Percentiles rank a stretch among this genome's conserved stretches.
Evolutionary conservation across 2,888 invertebrate genomes (phyloP).

Genomic region (Sericinus montela): DNA sequence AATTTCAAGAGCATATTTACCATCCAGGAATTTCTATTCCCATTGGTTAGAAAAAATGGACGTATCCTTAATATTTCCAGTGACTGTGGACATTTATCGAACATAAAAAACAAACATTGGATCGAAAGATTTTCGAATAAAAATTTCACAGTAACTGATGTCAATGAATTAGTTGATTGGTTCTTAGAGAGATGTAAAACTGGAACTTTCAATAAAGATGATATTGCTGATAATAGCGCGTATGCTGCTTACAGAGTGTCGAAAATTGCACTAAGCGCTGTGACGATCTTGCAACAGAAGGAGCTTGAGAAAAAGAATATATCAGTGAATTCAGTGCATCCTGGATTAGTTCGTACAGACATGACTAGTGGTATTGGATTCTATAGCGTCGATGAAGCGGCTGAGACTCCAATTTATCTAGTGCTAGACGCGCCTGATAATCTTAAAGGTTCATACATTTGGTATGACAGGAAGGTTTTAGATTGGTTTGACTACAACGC

Average conservation of each 20-base stretch:
- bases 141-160: slow-evolving; percentile 42
- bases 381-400: slow-evolving; percentile 75
- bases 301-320: slow-evolving; percentile 79
- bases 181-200: slow-evolving; percentile 73
- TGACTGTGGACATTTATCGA: slow-evolving; percentile 80
- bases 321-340: slow-evolving; percentile 81
- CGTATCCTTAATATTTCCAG: slow-evolving; percentile 87
- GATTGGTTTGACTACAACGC: slow-evolving; percentile 73
- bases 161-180: slow-evolving; percentile 79
- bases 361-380: slow-evolving; percentile 83
- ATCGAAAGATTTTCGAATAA: slow-evolving; percentile 42
- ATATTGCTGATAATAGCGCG: slow-evolving; percentile 71
- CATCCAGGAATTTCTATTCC: slow-evolving; percentile 83
- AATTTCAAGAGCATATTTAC: slow-evolving; percentile 81
- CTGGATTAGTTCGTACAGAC: slow-evolving; percentile 88
- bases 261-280: slow-evolving; percentile 85
- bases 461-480: slow-evolving; percentile 74
- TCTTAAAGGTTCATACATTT: slow-evolving; percentile 82
- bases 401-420: slow-evolving; percentile 74
- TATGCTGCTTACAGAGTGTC: slow-evolving; percentile 82
- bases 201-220: slow-evolving; percentile 42
- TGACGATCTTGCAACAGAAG: slow-evolving; percentile 83
- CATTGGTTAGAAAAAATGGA: slow-evolving; percentile 82
- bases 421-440: slow-evolving; percentile 68
- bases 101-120: slow-evolving; percentile 70